These are phyloP conservation scores for Rhodinocichla rosea DNA, from an alignment of 2,113 vertebrate genomes.

Conservation along the genomic window DNA sequence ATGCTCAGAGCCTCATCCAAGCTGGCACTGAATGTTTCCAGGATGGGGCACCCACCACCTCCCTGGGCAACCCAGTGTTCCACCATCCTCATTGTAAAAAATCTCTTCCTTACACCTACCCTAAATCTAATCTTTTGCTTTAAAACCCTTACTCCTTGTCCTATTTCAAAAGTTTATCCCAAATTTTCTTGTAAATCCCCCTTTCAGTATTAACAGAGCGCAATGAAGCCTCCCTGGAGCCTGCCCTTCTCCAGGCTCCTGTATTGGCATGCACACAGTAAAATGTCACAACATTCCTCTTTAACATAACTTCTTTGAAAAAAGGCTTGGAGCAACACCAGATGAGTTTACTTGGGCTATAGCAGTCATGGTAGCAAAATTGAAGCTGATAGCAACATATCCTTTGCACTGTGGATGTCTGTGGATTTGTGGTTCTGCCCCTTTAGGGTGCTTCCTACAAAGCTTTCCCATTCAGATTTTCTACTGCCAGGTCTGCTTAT, in stretches of 20 bases:
- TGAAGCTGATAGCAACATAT: background rate
- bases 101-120: background rate
- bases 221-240: background rate
- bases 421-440: slow-evolving; percentile 1
- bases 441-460: background rate
- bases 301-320: background rate
- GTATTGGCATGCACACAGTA: background rate
- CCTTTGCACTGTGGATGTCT: background rate
- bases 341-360: background rate
- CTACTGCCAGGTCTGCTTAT: background rate
- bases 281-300: background rate
- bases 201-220: background rate
- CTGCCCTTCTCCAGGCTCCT: background rate
- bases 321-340: background rate
- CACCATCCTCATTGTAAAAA: background rate
- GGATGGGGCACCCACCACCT: background rate
- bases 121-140: background rate
- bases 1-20: background rate
- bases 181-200: background rate
- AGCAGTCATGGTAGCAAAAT: background rate
- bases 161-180: background rate
- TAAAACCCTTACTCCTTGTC: background rate
- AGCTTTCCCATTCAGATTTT: background rate
- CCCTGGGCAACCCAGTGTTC: background rate
- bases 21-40: background rate